Evolutionary conservation across 2,888 invertebrate genomes (phyloP).

Genomic region (Dasysyrphus albostriatus): DNA sequence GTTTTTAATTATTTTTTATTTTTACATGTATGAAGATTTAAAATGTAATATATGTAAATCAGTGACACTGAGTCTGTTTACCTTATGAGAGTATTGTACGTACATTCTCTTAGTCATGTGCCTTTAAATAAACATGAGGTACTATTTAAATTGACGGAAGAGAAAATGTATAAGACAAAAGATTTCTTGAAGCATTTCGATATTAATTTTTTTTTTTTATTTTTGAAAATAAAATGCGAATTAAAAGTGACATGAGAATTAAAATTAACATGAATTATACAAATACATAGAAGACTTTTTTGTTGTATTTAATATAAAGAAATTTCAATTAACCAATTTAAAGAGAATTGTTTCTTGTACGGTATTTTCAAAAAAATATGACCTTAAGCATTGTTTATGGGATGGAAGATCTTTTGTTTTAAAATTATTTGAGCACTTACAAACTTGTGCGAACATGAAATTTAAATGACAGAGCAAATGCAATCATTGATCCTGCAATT

Average conservation of each 20-base stretch:
- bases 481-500: background rate
- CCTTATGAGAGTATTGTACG: background rate
- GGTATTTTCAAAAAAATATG: background rate
- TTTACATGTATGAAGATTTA: background rate
- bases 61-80: slow-evolving; percentile 17
- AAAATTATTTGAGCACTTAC: too few relatives aligned
- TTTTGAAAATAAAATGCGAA: slow-evolving; percentile 7
- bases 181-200: slow-evolving; percentile 9
- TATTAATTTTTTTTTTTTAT: background rate
- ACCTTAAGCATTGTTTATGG: background rate
- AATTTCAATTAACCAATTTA: slow-evolving; percentile 24
- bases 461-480: background rate
- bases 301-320: background rate
- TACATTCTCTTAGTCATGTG: slow-evolving; percentile 12
- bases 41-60: background rate
- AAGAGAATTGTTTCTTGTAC: background rate
- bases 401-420: background rate
- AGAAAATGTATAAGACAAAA: slow-evolving; percentile 14
- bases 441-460: background rate
- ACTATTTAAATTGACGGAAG: slow-evolving; percentile 20
- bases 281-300: background rate
- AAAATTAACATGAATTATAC: slow-evolving; percentile 25
- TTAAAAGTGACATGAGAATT: slow-evolving; percentile 31
- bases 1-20: background rate
- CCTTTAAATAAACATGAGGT: slow-evolving; percentile 27